Conservation (phyloP, 2,113 vertebrate species). For the Galeopterus variegatus region DNA sequence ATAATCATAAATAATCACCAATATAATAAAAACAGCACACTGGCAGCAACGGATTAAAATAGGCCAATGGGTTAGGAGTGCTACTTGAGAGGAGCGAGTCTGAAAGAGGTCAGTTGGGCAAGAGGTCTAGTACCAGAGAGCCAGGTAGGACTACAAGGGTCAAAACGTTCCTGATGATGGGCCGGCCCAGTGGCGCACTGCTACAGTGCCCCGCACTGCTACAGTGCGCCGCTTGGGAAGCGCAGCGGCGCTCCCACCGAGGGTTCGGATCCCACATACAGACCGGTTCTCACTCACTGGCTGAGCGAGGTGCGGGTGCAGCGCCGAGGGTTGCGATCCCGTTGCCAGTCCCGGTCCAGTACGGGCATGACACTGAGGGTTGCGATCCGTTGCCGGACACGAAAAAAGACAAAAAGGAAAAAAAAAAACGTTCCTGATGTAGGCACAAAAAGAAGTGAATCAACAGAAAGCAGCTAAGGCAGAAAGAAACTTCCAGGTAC, state of each 20-base stretch:
- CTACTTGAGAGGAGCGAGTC: conserved; percentile 39
- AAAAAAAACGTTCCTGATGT: neutral
- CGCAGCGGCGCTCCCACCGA: no score
- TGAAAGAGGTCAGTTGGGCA: conserved; percentile 10
- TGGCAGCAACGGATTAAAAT: neutral
- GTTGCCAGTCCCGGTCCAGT: no score
- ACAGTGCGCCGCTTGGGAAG: no score
- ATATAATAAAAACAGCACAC: conserved; percentile 38
- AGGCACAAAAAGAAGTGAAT: conserved; percentile 22
- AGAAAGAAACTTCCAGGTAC: neutral
- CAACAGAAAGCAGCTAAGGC: neutral
- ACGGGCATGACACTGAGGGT: no score
- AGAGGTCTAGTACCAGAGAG: neutral
- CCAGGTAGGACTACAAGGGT: neutral
- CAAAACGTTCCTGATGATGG: neutral
- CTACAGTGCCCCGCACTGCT: no score
- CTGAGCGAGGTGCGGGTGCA: no score
- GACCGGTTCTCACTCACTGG: no score
- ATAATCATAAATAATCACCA: conserved; percentile 8
- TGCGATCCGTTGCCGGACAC: no score
- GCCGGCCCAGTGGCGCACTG: no score
- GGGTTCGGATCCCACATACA: no score
- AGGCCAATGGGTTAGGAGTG: neutral
- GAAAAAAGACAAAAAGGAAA: no score
- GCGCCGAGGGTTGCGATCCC: no score